Evolutionary conservation across 37 sponge, comb jelly and placozoan species (phyloP), one percentile per base, ranked within the genome.

Genomic region (Spongilla lacustris): DNA sequence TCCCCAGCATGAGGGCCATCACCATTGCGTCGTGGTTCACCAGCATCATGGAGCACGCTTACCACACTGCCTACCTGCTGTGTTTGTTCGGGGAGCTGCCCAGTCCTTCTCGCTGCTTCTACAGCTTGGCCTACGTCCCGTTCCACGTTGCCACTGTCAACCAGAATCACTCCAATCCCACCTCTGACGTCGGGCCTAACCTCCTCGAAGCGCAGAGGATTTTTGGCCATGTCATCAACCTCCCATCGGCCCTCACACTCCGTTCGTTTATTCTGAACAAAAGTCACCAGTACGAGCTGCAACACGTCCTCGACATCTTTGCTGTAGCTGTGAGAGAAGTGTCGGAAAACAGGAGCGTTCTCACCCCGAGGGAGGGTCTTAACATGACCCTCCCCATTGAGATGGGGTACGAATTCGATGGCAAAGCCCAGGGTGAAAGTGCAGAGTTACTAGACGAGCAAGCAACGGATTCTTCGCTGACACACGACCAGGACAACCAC

Each of bases 1-100:
- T 33, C 1, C 89, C 89, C 30, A 21, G 73, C 50, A 38, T 46
- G 28, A 41, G 70, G 27, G 50, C 89, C 28, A 36, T 89, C 26
- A 72, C 73, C 14, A 27, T 78, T 22, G 36, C 68, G n/a, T 49
- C 36, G 77, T 69, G 80, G 68, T 89, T 89, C 81, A 50, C 84
- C 30, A 81, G 85, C 33, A 24, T 89, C 19, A 14, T 89, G 5
- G 74, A 89, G 46, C 85, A 80, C 33, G 67, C 74, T 26, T 75
- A 80, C 31, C 24, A 66, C 23, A 34, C 85, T 21, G 85, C 90
- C 28, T 80, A 75, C 0, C 73, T 22, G 26, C 80, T 89, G 12
- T 49, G 73, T 0, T 67, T 89, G 25, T 30, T 3, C 1, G 68
- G 70, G 9, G 35, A 50, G 10, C 75, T 89, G 0, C 90, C 90